Base-by-base conservation (phyloP, 1,140 invertebrate genomes). In the Scaptomyza montana region DNA sequence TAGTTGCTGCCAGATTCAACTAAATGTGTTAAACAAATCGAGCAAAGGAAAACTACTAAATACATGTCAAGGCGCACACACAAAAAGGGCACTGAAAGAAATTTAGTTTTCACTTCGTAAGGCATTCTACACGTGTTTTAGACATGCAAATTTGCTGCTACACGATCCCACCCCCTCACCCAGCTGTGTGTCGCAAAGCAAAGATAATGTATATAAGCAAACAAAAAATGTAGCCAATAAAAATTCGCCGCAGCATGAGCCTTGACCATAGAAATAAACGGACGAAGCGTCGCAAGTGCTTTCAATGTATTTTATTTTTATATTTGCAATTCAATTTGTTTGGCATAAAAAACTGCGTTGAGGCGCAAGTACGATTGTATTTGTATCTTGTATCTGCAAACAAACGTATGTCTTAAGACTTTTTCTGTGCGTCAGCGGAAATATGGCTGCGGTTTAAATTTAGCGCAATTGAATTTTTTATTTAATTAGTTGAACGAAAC, bases 341-440 rank as follows among this genome's bases (percentile, higher is more conserved):
- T 82, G 67, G 72, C 80, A 78, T 77, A 69, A 72, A 74, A 74
- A 74, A 86, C 64, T 70, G 62, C 74, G 68, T 59, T 78, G 64
- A 60, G 21, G 39, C 57, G 30, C 68, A 70, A 65, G 43, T 68
- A 71, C 57, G 62, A 66, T 54, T 28, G 36, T 12, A 56, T 39
- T 19, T 36, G 9, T 54, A 62, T 13, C 51, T 5, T 36, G 25
- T 54, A 61, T 63, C 33, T 53, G 36, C 68, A 63, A 13, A 33
- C 56, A 28, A 21, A 57, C 33, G 39, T 3, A 53, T 60, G 51
- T 56, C 12, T 56, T 2, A 72, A 43, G 41, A 51, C 59, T 59
- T 68, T 50, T 49, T 64, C 53, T 76, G 85, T 89, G 85, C 85
- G 85, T 89, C 86, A 89, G 71, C 80, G 85, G 86, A 89, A 85